Conservation (phyloP, 1,140 invertebrate species). For the Hermatobates lingyangjiaoensis region DNA sequence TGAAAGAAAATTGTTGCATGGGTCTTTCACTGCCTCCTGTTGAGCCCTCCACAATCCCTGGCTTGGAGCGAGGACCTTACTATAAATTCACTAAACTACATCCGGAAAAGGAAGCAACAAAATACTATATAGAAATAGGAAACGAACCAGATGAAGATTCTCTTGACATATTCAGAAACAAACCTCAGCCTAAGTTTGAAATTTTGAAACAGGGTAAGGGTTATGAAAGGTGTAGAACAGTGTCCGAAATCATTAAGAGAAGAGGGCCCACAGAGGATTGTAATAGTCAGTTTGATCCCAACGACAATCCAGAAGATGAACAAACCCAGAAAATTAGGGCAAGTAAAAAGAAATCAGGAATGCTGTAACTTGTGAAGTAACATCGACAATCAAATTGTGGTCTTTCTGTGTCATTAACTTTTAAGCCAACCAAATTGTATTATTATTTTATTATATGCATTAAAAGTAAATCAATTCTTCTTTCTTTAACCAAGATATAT, state of each 20-base stretch:
- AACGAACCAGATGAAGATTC: neutral
- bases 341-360: neutral
- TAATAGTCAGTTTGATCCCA: neutral
- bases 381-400: too few relatives aligned
- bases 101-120: neutral
- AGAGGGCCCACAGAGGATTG: neutral
- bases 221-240: neutral
- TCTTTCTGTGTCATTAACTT: too few relatives aligned
- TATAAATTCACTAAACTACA: neutral
- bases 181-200: neutral
- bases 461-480: too few relatives aligned
- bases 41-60: neutral
- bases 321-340: neutral
- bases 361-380: too few relatives aligned
- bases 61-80: neutral
- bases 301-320: neutral
- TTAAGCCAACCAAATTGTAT: too few relatives aligned
- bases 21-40: slow-evolving; percentile 1
- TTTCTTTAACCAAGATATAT: too few relatives aligned
- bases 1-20: slow-evolving; percentile 6
- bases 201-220: neutral
- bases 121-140: neutral
- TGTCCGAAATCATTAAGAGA: neutral
- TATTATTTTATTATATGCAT: too few relatives aligned
- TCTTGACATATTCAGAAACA: neutral